Conservation (phyloP, 2,888 invertebrate genomes). For the Hermaeophaga mercurialis region DNA sequence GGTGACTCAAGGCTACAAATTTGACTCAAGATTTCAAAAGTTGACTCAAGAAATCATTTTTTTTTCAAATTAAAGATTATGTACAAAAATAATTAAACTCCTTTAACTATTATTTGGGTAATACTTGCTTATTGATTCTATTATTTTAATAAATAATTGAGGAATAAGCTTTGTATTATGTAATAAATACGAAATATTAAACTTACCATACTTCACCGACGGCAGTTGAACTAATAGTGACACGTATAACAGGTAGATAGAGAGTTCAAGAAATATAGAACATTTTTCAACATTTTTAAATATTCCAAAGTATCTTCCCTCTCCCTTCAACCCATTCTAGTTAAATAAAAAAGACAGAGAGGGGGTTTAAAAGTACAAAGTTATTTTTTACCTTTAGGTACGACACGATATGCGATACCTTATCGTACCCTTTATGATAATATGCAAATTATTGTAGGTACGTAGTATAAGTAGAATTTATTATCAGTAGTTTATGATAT, state of each 20-base stretch:
- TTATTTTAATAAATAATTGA: too few relatives aligned
- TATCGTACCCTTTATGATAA: slow-evolving; percentile 30
- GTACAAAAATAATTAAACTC: too few relatives aligned
- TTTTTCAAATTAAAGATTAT: too few relatives aligned
- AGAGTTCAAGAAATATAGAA: slow-evolving; percentile 26
- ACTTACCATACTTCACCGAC: slow-evolving; percentile 20
- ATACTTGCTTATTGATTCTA: too few relatives aligned
- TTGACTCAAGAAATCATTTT: too few relatives aligned
- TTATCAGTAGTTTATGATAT: slow-evolving; percentile 26
- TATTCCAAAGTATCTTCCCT: slow-evolving; percentile 22
- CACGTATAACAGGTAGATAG: slow-evolving; percentile 29
- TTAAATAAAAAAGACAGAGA: slow-evolving; percentile 8
- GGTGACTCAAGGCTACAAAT: too few relatives aligned
- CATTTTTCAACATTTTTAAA: slow-evolving; percentile 34
- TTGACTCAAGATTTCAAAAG: too few relatives aligned
- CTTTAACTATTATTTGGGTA: too few relatives aligned
- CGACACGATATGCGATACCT: slow-evolving; percentile 26
- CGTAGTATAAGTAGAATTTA: slow-evolving; percentile 29
- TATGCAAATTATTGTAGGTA: slow-evolving; percentile 29
- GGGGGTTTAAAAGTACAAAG: slow-evolving; percentile 11
- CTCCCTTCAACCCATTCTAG: slow-evolving; percentile 4
- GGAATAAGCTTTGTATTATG: too few relatives aligned
- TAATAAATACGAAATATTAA: too few relatives aligned
- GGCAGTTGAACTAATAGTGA: slow-evolving; percentile 19
- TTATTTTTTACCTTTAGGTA: slow-evolving; percentile 24